Evolutionary conservation across 2,888 invertebrate genomes (phyloP).

Genomic region (Macrophya alboannulata): DNA sequence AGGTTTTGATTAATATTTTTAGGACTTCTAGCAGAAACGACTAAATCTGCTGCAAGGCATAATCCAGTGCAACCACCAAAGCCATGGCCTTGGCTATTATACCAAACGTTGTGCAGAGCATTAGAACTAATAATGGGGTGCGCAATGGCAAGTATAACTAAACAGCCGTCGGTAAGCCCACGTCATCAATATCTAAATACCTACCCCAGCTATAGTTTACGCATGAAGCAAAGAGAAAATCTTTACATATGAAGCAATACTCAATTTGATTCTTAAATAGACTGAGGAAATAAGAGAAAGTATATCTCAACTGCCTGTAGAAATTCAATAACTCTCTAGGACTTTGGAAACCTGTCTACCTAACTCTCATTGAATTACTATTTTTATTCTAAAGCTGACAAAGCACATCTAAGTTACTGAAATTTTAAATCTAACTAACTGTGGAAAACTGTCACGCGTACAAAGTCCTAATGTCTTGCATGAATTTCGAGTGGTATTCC

Average conservation of each 20-base stretch:
- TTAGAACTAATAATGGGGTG: slow-evolving; percentile 81
- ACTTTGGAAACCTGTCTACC: slow-evolving; percentile 12
- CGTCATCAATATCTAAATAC: slow-evolving; percentile 77
- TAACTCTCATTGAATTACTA: slow-evolving; percentile 19
- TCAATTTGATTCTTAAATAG: slow-evolving; percentile 43
- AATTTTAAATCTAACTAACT: background rate
- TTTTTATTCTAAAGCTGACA: slow-evolving; percentile 16
- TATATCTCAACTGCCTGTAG: slow-evolving; percentile 50
- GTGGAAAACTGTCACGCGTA: slow-evolving; percentile 1
- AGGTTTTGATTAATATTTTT: slow-evolving; percentile 46
- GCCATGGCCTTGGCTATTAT: slow-evolving; percentile 83
- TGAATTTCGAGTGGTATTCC: slow-evolving; percentile 29
- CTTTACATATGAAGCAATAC: slow-evolving; percentile 77
- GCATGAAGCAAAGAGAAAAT: slow-evolving; percentile 77
- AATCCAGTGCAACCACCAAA: slow-evolving; percentile 70
- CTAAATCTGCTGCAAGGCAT: slow-evolving; percentile 69
- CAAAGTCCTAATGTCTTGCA: slow-evolving; percentile 38
- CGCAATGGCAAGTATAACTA: slow-evolving; percentile 82
- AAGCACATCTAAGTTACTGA: slow-evolving; percentile 11
- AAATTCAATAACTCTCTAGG: slow-evolving; percentile 44
- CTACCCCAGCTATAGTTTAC: slow-evolving; percentile 75
- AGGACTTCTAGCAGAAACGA: slow-evolving; percentile 73
- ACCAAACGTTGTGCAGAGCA: slow-evolving; percentile 81
- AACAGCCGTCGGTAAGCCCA: slow-evolving; percentile 81
- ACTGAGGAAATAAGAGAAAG: slow-evolving; percentile 49